phyloP scores from a whole-genome alignment of 2,113 vertebrate genomes.

The Neogobius melanostomus region DNA sequence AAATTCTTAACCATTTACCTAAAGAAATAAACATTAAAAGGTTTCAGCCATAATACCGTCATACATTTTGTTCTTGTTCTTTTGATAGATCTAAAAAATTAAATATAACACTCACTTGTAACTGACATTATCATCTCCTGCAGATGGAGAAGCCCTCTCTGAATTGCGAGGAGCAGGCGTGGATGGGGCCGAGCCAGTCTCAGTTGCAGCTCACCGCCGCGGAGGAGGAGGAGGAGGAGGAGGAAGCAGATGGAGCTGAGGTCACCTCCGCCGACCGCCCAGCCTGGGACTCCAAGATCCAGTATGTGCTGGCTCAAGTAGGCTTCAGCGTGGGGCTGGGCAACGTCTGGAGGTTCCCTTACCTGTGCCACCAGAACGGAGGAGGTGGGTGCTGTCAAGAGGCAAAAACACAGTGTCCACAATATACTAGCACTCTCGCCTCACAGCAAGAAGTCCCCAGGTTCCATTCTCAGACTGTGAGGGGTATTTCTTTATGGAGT shows the following conservation, averaged over 20 bases:
- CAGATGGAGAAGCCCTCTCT: slow-evolving; percentile 72
- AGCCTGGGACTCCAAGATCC: slow-evolving; percentile 95
- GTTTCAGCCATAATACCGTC: no score
- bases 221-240: no score
- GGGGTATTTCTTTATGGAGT: no score
- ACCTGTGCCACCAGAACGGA: slow-evolving; percentile 98
- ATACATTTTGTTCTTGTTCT: no score
- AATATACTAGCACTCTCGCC: no score
- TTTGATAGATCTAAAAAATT: no score
- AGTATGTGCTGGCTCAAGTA: slow-evolving; percentile 96
- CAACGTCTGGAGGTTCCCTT: slow-evolving; percentile 97
- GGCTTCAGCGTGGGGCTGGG: slow-evolving; percentile 96
- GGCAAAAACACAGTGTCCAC: neutral
- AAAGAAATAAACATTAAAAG: no score
- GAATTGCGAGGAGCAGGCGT: slow-evolving; percentile 45
- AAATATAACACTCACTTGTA: neutral
- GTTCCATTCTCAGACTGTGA: no score
- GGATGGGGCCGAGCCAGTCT: slow-evolving; percentile 58
- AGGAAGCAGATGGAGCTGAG: neutral
- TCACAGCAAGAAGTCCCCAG: no score
- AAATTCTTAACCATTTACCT: no score
- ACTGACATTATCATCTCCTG: neutral
- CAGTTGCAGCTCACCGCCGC: slow-evolving; percentile 45
- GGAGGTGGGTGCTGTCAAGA: slow-evolving; percentile 82
- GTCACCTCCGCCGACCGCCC: slow-evolving; percentile 70